Conservation (phyloP, 2,797 vertebrate genomes). For the Labeo calbasu region DNA sequence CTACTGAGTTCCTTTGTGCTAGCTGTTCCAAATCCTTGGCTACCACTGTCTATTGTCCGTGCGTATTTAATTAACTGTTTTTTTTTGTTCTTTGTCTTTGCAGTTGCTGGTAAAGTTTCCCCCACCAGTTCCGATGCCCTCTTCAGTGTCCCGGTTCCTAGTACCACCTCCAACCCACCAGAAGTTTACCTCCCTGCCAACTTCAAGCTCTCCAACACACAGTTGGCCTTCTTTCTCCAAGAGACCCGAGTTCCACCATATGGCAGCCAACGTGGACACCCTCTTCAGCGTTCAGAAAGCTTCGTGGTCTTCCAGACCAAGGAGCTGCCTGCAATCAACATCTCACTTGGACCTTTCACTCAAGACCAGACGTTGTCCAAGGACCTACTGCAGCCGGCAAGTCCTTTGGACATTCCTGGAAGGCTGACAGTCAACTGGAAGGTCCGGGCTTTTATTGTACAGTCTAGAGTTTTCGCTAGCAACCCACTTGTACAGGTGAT, state of each 20-base stretch:
- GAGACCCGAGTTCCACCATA: slow-evolving; percentile 74
- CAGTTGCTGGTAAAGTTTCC: slow-evolving; percentile 84
- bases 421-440: slow-evolving; percentile 97
- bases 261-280: slow-evolving; percentile 70
- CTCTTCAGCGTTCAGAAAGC: slow-evolving; percentile 89
- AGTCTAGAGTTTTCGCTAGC: slow-evolving; percentile 86
- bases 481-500: slow-evolving; percentile 92
- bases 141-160: slow-evolving; percentile 73
- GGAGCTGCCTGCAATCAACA: slow-evolving; percentile 92
- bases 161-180: slow-evolving; percentile 71
- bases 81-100: slow-evolving; percentile 40
- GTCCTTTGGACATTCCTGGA: slow-evolving; percentile 90
- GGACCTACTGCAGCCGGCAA: slow-evolving; percentile 92
- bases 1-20: not conserved
- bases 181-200: slow-evolving; percentile 86
- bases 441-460: slow-evolving; percentile 94
- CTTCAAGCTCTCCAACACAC: slow-evolving; percentile 94
- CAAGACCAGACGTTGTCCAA: slow-evolving; percentile 89
- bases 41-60: not conserved
- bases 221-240: slow-evolving; percentile 95
- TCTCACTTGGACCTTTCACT: slow-evolving; percentile 90
- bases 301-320: slow-evolving; percentile 98
- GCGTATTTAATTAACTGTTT: slow-evolving; percentile 13
- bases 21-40: not conserved
- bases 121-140: slow-evolving; percentile 83